A percentile compares a stretch with the other conserved stretches of the same genome.
Evolutionary conservation across 2,888 invertebrate genomes (phyloP).

Genomic region (Rhaphigaster nebulosa): DNA sequence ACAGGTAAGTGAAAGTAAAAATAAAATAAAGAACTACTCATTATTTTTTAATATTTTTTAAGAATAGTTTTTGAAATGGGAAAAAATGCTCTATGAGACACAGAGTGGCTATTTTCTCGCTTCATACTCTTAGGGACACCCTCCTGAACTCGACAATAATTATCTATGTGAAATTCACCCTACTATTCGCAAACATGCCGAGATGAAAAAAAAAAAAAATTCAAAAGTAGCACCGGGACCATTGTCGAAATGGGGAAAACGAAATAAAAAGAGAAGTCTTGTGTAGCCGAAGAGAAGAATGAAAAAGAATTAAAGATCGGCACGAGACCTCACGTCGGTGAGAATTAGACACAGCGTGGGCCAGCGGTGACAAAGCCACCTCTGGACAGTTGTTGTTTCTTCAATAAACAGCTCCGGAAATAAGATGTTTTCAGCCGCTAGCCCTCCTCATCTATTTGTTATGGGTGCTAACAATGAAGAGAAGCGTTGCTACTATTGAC

Average conservation of each 20-base stretch:
- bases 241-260: background rate
- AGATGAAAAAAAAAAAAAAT: background rate
- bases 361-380: background rate
- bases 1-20: too few relatives aligned
- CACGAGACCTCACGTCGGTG: constrained; percentile 53
- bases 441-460: constrained; percentile 14
- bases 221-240: background rate
- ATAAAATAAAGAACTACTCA: too few relatives aligned
- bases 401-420: constrained; percentile 51
- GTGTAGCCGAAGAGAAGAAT: constrained; percentile 12
- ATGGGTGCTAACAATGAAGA: constrained; percentile 8
- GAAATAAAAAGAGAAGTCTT: background rate
- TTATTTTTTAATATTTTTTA: too few relatives aligned
- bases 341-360: constrained; percentile 44
- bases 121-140: too few relatives aligned
- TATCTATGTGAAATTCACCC: background rate
- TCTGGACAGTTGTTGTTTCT: constrained; percentile 43
- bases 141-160: background rate
- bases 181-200: background rate
- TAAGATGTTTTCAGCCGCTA: constrained; percentile 39
- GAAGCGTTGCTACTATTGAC: background rate
- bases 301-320: constrained; percentile 53
- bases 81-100: too few relatives aligned
- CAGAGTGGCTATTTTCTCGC: too few relatives aligned
- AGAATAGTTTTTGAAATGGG: too few relatives aligned